phyloP scores from a whole-genome alignment of 1,140 invertebrate genomes.

The Dreissena polymorpha region DNA sequence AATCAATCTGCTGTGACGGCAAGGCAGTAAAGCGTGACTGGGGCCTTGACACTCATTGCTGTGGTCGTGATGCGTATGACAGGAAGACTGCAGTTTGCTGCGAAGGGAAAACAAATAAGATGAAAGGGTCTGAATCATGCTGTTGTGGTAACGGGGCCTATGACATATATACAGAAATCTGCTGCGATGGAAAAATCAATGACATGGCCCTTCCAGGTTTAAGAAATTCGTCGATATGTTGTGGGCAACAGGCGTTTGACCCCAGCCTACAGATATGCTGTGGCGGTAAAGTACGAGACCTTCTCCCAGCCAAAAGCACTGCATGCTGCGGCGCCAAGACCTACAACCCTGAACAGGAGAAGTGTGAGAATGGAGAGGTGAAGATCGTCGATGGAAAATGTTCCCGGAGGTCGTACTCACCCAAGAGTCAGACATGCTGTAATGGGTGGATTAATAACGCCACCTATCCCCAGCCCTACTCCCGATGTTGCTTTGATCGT shows the following conservation, averaged over 20 bases:
- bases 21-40: conserved; percentile 15
- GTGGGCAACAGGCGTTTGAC: conserved; percentile 35
- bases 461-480: conserved; percentile 10
- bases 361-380: conserved; percentile 34
- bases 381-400: background rate
- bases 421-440: conserved; percentile 39
- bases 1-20: conserved; percentile 36
- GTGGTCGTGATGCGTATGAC: conserved; percentile 15
- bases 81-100: conserved; percentile 36
- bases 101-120: conserved; percentile 38
- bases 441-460: conserved; percentile 46
- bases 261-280: conserved; percentile 34
- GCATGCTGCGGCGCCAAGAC: conserved; percentile 29
- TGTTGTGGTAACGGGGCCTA: conserved; percentile 28
- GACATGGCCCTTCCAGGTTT: conserved; percentile 19
- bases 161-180: conserved; percentile 24
- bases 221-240: conserved; percentile 28
- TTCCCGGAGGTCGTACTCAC: background rate
- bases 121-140: background rate
- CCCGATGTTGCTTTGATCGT: conserved; percentile 34
- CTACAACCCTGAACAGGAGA: conserved; percentile 34
- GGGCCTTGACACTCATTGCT: conserved; percentile 38
- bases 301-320: conserved; percentile 10
- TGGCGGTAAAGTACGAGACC: conserved; percentile 8
- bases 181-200: conserved; percentile 39